These are phyloP conservation scores for Eriocheir sinensis DNA, from an alignment of 1,140 invertebrate genomes.

Conservation along the genomic window DNA sequence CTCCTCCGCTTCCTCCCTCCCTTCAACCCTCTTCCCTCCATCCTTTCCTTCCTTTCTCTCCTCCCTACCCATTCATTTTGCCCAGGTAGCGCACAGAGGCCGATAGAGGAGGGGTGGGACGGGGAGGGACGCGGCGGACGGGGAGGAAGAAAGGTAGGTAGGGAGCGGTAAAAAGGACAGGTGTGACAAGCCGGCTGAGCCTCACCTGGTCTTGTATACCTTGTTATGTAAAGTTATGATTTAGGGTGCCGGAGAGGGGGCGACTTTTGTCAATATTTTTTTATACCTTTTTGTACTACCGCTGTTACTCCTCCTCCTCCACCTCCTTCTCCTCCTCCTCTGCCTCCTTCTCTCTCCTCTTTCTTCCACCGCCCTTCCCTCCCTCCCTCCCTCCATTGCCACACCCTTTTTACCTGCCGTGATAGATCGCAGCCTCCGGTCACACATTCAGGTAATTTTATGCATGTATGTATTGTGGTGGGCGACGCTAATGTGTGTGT, in stretches of 20 bases:
- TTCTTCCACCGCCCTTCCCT: neutral
- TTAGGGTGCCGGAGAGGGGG: no score
- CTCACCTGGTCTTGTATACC: slow-evolving; percentile 59
- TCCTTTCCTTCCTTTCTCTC: neutral
- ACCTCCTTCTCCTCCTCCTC: neutral
- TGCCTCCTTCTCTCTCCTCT: neutral
- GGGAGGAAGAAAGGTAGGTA: neutral
- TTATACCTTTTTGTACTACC: neutral
- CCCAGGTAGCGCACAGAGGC: neutral
- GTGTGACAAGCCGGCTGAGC: slow-evolving; percentile 25
- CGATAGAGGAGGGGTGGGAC: neutral
- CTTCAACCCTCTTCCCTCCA: neutral
- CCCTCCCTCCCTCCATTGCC: neutral
- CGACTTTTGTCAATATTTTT: slow-evolving; percentile 49
- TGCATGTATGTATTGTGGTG: slow-evolving; percentile 59
- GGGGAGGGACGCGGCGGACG: neutral
- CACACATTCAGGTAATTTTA: slow-evolving; percentile 60
- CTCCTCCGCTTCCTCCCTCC: neutral
- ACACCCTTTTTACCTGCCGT: slow-evolving; percentile 10
- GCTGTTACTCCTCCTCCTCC: slow-evolving; percentile 24
- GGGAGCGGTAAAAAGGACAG: slow-evolving; percentile 38
- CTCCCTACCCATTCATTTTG: neutral
- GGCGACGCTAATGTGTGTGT: slow-evolving; percentile 18
- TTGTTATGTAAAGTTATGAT: slow-evolving; percentile 69
- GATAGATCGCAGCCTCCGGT: slow-evolving; percentile 38